Percentiles rank a stretch among this genome's conserved stretches.
Evolutionary conservation across 1,140 invertebrate genomes (phyloP).

Genomic region (Caerostris extrusa): DNA sequence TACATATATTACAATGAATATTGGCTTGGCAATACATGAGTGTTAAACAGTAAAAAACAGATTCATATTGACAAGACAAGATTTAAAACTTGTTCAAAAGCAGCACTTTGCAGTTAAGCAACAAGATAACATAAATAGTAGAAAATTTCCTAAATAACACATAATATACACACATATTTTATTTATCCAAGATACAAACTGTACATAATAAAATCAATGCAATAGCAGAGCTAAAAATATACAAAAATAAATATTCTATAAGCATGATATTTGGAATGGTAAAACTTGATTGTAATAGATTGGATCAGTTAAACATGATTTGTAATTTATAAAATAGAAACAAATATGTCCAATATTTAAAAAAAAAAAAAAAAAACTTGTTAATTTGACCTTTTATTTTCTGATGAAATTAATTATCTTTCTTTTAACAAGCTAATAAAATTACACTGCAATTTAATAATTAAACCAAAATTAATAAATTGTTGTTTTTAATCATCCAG

Average conservation of each 20-base stretch:
- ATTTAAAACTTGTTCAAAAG: constrained; percentile 12
- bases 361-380: too few relatives aligned
- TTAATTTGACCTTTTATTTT: too few relatives aligned
- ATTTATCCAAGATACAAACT: constrained; percentile 37
- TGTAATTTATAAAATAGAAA: too few relatives aligned
- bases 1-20: constrained; percentile 31
- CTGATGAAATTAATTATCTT: too few relatives aligned
- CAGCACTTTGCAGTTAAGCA: constrained; percentile 13
- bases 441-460: too few relatives aligned
- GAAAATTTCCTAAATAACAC: constrained; percentile 17
- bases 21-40: constrained; percentile 22
- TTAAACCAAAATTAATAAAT: too few relatives aligned
- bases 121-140: constrained; percentile 24
- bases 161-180: constrained; percentile 30
- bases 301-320: background rate
- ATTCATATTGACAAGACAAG: background rate
- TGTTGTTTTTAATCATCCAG: too few relatives aligned
- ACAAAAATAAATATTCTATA: constrained; percentile 72
- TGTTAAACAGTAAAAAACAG: constrained; percentile 19
- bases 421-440: too few relatives aligned
- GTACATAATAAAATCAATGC: constrained; percentile 67
- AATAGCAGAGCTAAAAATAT: constrained; percentile 70
- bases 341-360: too few relatives aligned
- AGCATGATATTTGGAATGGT: constrained; percentile 43
- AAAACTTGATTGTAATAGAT: constrained; percentile 45